Evolutionary conservation across 2,888 invertebrate genomes (phyloP).

Genomic region (Tachina fera): DNA sequence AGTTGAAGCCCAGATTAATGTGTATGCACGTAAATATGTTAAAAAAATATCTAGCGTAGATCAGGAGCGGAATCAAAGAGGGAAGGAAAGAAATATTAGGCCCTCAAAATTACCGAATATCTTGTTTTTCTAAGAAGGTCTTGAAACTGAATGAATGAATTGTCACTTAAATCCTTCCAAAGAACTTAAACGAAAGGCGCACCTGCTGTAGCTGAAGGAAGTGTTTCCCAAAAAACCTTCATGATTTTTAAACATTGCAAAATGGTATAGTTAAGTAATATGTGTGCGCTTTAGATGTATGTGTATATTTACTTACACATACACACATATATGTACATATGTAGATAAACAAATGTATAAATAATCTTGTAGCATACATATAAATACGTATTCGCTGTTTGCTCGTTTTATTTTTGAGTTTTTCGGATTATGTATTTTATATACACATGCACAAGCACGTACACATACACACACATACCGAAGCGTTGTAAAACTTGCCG

Average conservation of each 20-base stretch:
- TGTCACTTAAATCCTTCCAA: too few species aligned
- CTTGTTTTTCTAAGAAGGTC: too few species aligned
- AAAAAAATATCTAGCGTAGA: background rate
- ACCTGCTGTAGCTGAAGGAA: conserved; percentile 12
- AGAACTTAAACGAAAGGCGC: background rate
- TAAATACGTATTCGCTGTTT: background rate
- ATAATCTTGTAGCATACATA: background rate
- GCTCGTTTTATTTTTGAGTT: background rate
- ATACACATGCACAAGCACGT: background rate
- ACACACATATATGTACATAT: background rate
- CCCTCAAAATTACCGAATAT: too few species aligned
- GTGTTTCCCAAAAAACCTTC: conserved; percentile 17
- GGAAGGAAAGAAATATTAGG: too few species aligned
- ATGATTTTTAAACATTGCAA: conserved; percentile 18
- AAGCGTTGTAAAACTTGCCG: conserved; percentile 1
- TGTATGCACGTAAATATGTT: background rate
- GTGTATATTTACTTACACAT: background rate
- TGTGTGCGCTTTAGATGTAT: background rate
- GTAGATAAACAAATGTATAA: background rate
- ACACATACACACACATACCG: background rate
- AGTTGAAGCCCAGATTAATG: conserved; percentile 11
- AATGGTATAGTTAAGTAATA: conserved; percentile 19
- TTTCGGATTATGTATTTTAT: background rate
- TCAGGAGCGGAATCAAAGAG: too few species aligned
- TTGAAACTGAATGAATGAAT: too few species aligned